Conservation (phyloP, 2,797 vertebrate genomes). For the Nyctibius grandis region DNA sequence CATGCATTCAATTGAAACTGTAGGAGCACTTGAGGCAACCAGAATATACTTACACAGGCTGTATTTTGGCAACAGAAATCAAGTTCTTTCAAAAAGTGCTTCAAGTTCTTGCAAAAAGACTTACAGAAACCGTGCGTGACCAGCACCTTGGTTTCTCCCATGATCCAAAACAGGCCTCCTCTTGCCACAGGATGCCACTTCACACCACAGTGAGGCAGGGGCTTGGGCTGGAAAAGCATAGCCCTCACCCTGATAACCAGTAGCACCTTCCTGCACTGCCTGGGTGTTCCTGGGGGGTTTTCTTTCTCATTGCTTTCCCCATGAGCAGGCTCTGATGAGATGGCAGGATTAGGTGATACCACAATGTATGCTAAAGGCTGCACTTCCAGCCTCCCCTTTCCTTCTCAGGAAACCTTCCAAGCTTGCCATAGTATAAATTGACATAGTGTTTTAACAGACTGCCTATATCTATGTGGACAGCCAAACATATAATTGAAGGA, state of each 20-base stretch:
- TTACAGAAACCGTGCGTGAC: not conserved
- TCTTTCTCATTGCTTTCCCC: not conserved
- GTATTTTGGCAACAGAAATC: not conserved
- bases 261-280: not conserved
- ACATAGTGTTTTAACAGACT: slow-evolving; percentile 9
- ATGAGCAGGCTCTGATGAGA: not conserved
- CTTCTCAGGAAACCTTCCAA: not conserved
- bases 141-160: not conserved
- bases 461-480: not conserved
- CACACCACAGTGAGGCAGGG: rapidly evolving
- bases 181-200: not conserved
- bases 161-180: not conserved
- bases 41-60: not conserved
- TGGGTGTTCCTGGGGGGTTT: not conserved
- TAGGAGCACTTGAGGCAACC: not conserved
- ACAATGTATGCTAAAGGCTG: not conserved
- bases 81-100: not conserved
- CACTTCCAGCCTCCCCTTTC: not conserved
- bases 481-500: slow-evolving; percentile 37
- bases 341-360: not conserved
- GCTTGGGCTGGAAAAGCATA: not conserved
- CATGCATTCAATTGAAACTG: not conserved
- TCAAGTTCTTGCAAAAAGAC: not conserved
- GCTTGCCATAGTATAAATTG: slow-evolving; percentile 25
- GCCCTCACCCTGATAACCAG: not conserved